Evolutionary conservation across 2,113 vertebrate genomes (phyloP).

Genomic region (Chaetops frenatus): DNA sequence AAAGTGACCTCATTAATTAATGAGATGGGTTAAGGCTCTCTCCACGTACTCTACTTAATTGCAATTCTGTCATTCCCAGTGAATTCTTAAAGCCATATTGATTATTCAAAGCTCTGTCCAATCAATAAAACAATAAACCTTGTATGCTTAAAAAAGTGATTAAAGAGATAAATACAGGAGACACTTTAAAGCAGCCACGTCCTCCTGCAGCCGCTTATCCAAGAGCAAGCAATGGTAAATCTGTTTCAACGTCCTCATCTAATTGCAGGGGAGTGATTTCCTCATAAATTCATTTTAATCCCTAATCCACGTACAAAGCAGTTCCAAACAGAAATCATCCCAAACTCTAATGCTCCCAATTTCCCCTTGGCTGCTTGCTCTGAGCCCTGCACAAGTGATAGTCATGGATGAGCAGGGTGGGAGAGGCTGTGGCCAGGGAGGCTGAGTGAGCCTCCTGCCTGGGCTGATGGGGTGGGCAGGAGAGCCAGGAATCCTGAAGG

Average conservation of each 20-base stretch:
- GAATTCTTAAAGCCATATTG: constrained; percentile 53
- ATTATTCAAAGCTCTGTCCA: constrained; percentile 51
- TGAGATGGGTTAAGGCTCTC: constrained; percentile 42
- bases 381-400: rapidly evolving
- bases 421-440: background rate
- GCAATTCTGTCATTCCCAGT: constrained; percentile 39
- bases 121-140: constrained; percentile 61
- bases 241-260: background rate
- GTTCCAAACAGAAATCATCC: background rate
- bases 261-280: background rate
- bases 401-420: background rate
- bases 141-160: constrained; percentile 42
- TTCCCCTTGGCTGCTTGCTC: background rate
- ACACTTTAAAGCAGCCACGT: background rate
- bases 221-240: background rate
- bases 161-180: constrained; percentile 49
- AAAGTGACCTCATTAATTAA: constrained; percentile 64
- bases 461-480: too few species aligned
- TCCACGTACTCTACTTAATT: constrained; percentile 61
- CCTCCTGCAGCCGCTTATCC: background rate
- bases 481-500: background rate
- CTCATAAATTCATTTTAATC: background rate
- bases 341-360: background rate
- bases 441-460: background rate
- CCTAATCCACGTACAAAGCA: background rate